These are phyloP conservation scores for Trimorus sp. DNA, from an alignment of 2,888 invertebrate genomes.

Conservation along the genomic window DNA sequence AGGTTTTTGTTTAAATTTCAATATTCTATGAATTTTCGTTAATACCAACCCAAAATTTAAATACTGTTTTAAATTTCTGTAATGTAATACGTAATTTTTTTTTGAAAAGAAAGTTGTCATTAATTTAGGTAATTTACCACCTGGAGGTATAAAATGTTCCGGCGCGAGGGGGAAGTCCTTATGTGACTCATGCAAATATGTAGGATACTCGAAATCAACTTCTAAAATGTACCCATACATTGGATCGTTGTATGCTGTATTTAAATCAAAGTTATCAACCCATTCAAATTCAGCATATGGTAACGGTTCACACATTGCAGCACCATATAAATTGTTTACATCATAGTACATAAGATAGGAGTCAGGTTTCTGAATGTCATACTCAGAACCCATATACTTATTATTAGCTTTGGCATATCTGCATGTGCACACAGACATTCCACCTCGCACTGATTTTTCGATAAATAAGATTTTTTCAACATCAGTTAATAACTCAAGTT, in stretches of 20 bases:
- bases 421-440: conserved; percentile 11
- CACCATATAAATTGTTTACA: conserved; percentile 70
- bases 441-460: conserved; percentile 6
- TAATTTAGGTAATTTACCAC: too few relatives aligned
- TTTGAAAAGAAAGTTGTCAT: too few relatives aligned
- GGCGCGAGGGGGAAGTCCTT: conserved; percentile 31
- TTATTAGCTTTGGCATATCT: conserved; percentile 65
- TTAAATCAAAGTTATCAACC: too few relatives aligned
- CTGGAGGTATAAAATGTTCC: conserved; percentile 20
- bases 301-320: conserved; percentile 37
- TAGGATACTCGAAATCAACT: too few relatives aligned
- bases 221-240: too few relatives aligned
- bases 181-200: conserved; percentile 2
- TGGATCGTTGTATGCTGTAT: too few relatives aligned
- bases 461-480: conserved; percentile 38
- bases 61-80: conserved; percentile 28
- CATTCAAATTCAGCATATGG: conserved; percentile 63
- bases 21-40: too few relatives aligned
- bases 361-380: conserved; percentile 32
- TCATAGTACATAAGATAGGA: conserved; percentile 66
- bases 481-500: conserved; percentile 11
- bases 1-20: too few relatives aligned
- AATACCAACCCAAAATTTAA: conserved; percentile 26
- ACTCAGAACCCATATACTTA: conserved; percentile 52
- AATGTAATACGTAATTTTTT: too few relatives aligned